Conservation (phyloP, 2,113 vertebrate genomes). For the Leptobrachium leishanense region DNA sequence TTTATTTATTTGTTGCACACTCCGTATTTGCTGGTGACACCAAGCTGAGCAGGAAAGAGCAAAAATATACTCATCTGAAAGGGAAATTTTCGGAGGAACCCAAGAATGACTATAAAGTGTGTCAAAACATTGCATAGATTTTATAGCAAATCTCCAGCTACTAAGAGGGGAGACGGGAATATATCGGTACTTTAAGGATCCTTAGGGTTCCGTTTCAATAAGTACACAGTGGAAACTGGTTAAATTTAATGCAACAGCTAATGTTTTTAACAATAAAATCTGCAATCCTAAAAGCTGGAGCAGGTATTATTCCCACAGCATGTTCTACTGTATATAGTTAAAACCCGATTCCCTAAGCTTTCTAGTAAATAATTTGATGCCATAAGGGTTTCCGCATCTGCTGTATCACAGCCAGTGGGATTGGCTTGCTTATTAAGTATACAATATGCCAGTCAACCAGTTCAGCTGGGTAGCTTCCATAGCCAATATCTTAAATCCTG, state of each 20-base stretch:
- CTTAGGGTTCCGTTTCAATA: background rate
- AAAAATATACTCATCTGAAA: slow-evolving; percentile 13
- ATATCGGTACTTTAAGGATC: background rate
- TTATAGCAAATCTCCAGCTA: background rate
- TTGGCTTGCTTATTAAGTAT: too few species aligned
- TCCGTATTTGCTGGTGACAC: slow-evolving; percentile 6
- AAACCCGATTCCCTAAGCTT: too few species aligned
- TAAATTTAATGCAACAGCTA: background rate
- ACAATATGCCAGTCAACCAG: too few species aligned
- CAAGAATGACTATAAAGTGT: background rate
- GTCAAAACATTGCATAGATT: background rate
- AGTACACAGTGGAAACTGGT: background rate
- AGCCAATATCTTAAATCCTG: too few species aligned
- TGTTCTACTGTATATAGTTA: too few species aligned
- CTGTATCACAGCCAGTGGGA: too few species aligned
- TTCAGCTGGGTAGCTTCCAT: too few species aligned
- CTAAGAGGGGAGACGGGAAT: background rate
- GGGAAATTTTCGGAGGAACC: background rate
- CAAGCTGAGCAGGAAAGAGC: background rate
- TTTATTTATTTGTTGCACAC: background rate
- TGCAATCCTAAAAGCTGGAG: too few species aligned
- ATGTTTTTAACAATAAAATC: background rate
- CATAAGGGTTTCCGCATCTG: too few species aligned
- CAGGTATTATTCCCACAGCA: background rate
- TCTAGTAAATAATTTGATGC: too few species aligned